Evolutionary conservation across 1,140 invertebrate genomes (phyloP).

Genomic region (Mizuhopecten yessoensis): DNA sequence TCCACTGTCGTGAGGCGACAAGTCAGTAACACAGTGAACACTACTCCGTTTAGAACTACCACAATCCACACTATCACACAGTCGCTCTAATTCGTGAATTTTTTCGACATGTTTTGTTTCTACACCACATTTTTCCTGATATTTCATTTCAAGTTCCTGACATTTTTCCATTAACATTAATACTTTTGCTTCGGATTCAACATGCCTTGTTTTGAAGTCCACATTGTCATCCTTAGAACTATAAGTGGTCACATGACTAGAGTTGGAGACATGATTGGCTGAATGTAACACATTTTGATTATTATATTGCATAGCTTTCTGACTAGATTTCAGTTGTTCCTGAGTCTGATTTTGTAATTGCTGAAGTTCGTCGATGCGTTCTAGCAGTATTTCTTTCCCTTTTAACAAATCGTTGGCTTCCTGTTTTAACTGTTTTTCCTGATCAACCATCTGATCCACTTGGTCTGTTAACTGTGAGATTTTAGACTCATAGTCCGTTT

Average conservation of each 20-base stretch:
- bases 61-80: background rate
- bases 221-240: background rate
- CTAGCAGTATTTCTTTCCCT: slow-evolving; percentile 59
- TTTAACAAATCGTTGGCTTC: slow-evolving; percentile 57
- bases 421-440: slow-evolving; percentile 51
- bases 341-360: slow-evolving; percentile 52
- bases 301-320: background rate
- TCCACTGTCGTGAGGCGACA: background rate
- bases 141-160: slow-evolving; percentile 4
- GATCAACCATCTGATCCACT: slow-evolving; percentile 57
- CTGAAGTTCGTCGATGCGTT: slow-evolving; percentile 59
- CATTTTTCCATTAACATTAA: background rate
- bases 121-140: background rate
- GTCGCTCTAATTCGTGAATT: background rate
- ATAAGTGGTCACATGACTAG: slow-evolving; percentile 24
- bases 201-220: background rate
- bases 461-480: slow-evolving; percentile 48
- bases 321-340: slow-evolving; percentile 46
- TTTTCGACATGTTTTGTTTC: background rate
- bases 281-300: slow-evolving; percentile 10
- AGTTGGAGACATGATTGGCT: background rate
- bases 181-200: background rate
- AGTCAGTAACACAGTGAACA: background rate
- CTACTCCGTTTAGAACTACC: background rate
- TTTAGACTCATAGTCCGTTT: slow-evolving; percentile 56